Evolutionary conservation across 1,140 invertebrate species (phyloP).

Genomic region (Rhysida immarginata): DNA sequence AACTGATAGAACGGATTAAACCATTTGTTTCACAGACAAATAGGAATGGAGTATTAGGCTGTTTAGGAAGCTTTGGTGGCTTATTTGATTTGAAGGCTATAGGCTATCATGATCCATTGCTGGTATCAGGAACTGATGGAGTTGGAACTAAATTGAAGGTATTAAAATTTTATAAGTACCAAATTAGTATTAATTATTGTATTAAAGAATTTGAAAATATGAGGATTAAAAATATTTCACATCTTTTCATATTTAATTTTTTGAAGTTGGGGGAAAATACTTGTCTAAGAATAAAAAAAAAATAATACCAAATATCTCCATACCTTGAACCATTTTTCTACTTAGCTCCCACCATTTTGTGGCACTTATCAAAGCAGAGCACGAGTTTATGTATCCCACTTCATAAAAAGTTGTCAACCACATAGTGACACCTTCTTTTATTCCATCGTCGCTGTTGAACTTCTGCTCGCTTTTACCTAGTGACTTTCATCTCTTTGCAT

Average conservation of each 20-base stretch:
- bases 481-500: too few species aligned
- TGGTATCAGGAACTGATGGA: constrained; percentile 91
- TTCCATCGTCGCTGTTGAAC: too few species aligned
- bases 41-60: constrained; percentile 51
- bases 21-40: constrained; percentile 40
- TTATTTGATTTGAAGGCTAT: constrained; percentile 61
- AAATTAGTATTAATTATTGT: neutral
- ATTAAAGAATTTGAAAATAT: neutral
- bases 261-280: neutral
- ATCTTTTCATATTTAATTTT: neutral
- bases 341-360: too few species aligned
- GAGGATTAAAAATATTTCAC: neutral
- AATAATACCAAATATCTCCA: too few species aligned
- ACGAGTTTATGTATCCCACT: too few species aligned
- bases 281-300: too few species aligned
- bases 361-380: too few species aligned
- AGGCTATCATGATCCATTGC: constrained; percentile 57
- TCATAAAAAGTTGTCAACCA: too few species aligned
- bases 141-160: constrained; percentile 92
- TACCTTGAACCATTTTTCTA: too few species aligned
- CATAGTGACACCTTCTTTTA: too few species aligned
- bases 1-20: constrained; percentile 67
- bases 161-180: constrained; percentile 16
- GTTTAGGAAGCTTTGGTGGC: constrained; percentile 83
- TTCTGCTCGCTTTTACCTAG: too few species aligned